phyloP scores from a whole-genome alignment of 1,140 invertebrate genomes.

The Apis mellifera region DNA sequence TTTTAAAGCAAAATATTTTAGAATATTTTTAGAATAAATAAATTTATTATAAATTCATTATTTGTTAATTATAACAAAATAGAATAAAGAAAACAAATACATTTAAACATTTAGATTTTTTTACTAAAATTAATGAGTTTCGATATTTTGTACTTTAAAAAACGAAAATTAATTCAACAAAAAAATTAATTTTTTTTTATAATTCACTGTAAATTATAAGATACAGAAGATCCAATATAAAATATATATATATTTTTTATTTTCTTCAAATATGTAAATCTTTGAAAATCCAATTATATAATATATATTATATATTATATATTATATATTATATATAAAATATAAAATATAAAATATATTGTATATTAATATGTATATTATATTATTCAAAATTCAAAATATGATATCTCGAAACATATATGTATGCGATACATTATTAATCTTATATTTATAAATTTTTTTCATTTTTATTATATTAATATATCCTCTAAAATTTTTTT shows the following conservation, averaged over 20 bases:
- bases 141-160: not conserved
- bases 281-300: not conserved
- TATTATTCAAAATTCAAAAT: too few relatives aligned
- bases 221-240: not conserved
- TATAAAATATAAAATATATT: not conserved
- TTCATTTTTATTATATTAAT: not conserved
- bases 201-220: too few relatives aligned
- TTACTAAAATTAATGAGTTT: conserved; percentile 11
- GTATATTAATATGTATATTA: not conserved
- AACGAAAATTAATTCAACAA: not conserved
- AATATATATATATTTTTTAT: not conserved
- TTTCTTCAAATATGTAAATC: not conserved
- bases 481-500: not conserved
- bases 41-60: not conserved
- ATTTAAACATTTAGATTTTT: not conserved
- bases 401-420: not conserved
- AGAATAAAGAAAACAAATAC: not conserved
- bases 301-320: not conserved
- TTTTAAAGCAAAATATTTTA: not conserved
- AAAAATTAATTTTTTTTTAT: not conserved
- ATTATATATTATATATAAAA: not conserved
- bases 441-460: not conserved
- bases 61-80: not conserved
- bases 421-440: not conserved
- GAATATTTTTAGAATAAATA: not conserved